Evolutionary conservation across 2,888 invertebrate genomes (phyloP), one percentile per base, ranked within the genome.

Genomic region (Aricia artaxerxes): DNA sequence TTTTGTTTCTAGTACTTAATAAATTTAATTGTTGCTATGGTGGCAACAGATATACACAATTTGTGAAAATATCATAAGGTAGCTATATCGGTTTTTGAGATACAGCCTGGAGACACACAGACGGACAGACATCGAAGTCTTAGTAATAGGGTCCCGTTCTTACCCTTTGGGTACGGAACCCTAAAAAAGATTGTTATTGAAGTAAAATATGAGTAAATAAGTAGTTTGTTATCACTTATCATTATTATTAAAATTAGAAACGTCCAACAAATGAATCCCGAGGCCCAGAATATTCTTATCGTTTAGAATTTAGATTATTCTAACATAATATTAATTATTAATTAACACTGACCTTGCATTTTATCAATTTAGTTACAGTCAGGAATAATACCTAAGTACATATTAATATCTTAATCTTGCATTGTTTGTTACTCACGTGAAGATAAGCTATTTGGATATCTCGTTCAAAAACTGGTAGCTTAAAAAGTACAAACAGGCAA

Each of bases 321-420:
- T 73, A 73, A 73, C 40, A 24, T 24, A 73, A 57, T 57, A 76
- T 76, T 53, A 24, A 24, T 24, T 24, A 24, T 24, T 24, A 24
- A 24, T 24, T 76, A 76, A 76, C 35, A 57, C 75, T 75, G 75
- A 75, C 75, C 75, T 75, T 75, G 75, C 49, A 75, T 57, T 76
- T 53, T 76, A 76, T 76, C 76, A 35, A 24, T 44, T 75, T 75
- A 6, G 31, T 53, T 35, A 53, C 76, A 35, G 35, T 24, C 76
- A 57, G 76, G 31, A 57, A 76, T 57, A 57, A 31, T 75, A 49
- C 35, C 31, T 24, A 24, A 24, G 24, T 24, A 76, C 44, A 57
- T n/a, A 24, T 24, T 24, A 31, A 64, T 64, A 31, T 64, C 31
- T 24, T 64, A 64, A 64, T 64, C 64, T 64, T 31, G 24, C 31